Evolutionary conservation across 1,140 invertebrate species (phyloP), one percentile per base, ranked within the genome.

Genomic region (Ericerus pela): DNA sequence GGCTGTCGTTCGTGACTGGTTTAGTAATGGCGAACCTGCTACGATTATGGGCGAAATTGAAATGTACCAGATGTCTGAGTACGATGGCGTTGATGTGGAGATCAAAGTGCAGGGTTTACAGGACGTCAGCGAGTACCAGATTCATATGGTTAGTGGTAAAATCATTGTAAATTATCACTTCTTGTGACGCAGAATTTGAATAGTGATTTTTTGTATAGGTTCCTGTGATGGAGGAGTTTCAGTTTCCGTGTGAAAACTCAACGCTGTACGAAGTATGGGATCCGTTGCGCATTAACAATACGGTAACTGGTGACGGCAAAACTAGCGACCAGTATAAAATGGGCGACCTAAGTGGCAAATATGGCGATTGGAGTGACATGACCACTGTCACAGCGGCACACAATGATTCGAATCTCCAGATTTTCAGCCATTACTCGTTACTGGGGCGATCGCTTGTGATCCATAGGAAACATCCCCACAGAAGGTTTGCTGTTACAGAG

Each of bases 291-390:
- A 41, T 47, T 20, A 14, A 18, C 10, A 20, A 33, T 36, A 11
- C 29, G 51, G 33, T 18, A 18, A 16, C 53, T 22, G 14, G 8
- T 4, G n/a, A n/a, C n/a, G 6, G 30, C 38, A 70, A 88, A 33
- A 88, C 82, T 0, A 76, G 77, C 14, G 89, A 94, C 72, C 81
- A 89, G 63, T 92, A 90, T 65, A 82, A 88, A 72, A 77, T 92
- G 62, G 92, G 92, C 0, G 88, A 95, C 69, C 68, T 96, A 0
- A 90, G 88, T 66, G 82, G 84, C 16, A 96, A 96, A 72, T 91
- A 88, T 68, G 92, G 90, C 0, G 76, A 81, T 41, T 76, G 76
- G 24, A 65, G 75, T 20, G 77, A 71, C 6, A 54, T 47, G 53
- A 38, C 27, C 18, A 73, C 73, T 41, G n/a, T 54, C 11, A 73